Evolutionary conservation across 53 echinoderm and acorn worm genomes (phyloP), one percentile per base, ranked within the genome.

Genomic region (Stichopus horrens): DNA sequence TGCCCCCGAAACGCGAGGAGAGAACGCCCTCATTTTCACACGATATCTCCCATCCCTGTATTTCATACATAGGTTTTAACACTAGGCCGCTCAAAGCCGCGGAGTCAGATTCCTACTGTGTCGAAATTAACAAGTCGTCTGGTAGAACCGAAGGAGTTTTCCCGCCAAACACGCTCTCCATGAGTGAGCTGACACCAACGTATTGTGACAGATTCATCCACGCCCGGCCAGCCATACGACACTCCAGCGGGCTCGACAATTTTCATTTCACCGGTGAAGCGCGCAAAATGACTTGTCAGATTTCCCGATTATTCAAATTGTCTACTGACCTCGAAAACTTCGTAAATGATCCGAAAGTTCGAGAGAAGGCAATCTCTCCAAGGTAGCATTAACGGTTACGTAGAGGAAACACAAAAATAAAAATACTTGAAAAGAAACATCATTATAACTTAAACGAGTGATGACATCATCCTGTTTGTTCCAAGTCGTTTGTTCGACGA

Each of bases 31-130:
- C 81, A 81, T n/a, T 81, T 81, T 58, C 81, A 81, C 81, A 56
- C 81, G 81, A 71, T n/a, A 81, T 81, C 56, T 57, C 5, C 56
- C 81, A 21, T 81, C 20, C 55, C 58, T 58, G 81, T 57, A 81
- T 81, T 81, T 81, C 81, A 81, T 81, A 81, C 81, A 81, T 81
- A 81, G 81, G 81, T 81, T 81, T 81, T 81, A 81, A 81, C 81
- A 81, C 81, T 81, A 81, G 81, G 81, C 81, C 81, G 81, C 81
- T 81, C 58, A 81, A 51, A 81, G 81, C 81, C 81, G 21, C 19
- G 55, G 21, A 22, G 57, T 81, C 58, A 81, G 81, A 21, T 81
- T 81, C 81, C 81, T n/a, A 53, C 14, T 81, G 81, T 81, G 81
- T 57, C 81, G 55, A 55, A 81, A 56, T 81, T 81, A 53, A 81